These are phyloP conservation scores for Seira ritae DNA, from an alignment of 2,888 invertebrate genomes.

Conservation along the genomic window DNA sequence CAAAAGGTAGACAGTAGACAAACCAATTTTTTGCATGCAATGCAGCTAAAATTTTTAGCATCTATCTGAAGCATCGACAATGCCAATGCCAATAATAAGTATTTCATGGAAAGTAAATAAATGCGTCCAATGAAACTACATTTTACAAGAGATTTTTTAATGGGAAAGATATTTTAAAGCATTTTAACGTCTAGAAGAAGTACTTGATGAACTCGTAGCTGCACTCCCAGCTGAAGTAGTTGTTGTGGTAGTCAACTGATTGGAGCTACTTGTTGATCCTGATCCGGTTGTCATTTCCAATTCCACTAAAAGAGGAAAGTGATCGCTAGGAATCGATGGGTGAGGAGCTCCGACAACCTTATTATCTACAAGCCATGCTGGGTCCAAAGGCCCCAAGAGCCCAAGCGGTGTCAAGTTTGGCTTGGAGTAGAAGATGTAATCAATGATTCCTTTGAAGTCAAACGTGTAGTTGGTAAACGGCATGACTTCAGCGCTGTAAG, in stretches of 20 bases:
- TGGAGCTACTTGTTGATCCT: slow-evolving; percentile 27
- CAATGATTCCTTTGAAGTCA: slow-evolving; percentile 99
- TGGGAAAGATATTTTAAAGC: too few relatives aligned
- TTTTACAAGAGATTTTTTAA: too few relatives aligned
- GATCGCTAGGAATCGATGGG: slow-evolving; percentile 88
- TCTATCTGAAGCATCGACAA: too few relatives aligned
- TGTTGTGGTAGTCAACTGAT: slow-evolving; percentile 31
- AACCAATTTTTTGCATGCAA: too few relatives aligned
- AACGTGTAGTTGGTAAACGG: slow-evolving; percentile 99
- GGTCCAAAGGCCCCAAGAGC: slow-evolving; percentile 93
- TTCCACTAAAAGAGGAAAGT: slow-evolving; percentile 52
- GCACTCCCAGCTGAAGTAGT: slow-evolving; percentile 44
- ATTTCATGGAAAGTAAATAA: too few relatives aligned
- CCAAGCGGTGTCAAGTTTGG: slow-evolving; percentile 97
- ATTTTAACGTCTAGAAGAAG: slow-evolving; percentile 43
- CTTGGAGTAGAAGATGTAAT: slow-evolving; percentile 99
- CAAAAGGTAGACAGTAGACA: too few relatives aligned
- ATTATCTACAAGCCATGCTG: slow-evolving; percentile 95
- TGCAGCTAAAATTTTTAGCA: too few relatives aligned
- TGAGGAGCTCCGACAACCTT: slow-evolving; percentile 99
- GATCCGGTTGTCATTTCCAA: slow-evolving; percentile 52
- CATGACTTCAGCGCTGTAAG: slow-evolving; percentile 97
- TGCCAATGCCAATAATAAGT: too few relatives aligned
- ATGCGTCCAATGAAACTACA: too few relatives aligned
- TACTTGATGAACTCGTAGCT: slow-evolving; percentile 53